These are phyloP conservation scores for Parazoanthus atlanticus DNA, from an alignment of 92 coral and sea anemone species.

Conservation along the genomic window DNA sequence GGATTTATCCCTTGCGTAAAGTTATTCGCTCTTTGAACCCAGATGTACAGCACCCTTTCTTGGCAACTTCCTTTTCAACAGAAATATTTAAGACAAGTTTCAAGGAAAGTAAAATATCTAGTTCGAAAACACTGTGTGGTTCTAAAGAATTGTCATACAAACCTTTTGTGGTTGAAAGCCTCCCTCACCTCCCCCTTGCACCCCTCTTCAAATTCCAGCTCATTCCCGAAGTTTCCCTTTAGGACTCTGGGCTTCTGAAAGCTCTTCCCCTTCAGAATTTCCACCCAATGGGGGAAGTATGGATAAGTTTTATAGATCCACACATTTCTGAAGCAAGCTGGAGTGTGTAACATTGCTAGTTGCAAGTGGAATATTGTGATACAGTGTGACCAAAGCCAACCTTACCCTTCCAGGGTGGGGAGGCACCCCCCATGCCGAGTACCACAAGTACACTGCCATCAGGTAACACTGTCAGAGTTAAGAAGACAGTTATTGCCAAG, in stretches of 20 bases:
- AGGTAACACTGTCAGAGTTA: constrained; percentile 86
- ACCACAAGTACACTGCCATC: constrained; percentile 87
- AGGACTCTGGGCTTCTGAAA: neutral
- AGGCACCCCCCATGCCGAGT: constrained; percentile 98
- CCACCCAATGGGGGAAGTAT: neutral
- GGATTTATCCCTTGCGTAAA: too few relatives aligned
- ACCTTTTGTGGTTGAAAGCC: neutral
- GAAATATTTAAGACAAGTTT: too few relatives aligned
- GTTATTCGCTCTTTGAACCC: too few relatives aligned
- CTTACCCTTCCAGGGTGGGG: constrained; percentile 67
- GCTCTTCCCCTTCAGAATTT: neutral
- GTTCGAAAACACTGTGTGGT: too few relatives aligned
- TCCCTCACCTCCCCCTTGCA: neutral
- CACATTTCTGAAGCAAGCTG: neutral
- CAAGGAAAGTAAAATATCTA: too few relatives aligned
- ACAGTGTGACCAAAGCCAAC: neutral
- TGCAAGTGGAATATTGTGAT: neutral
- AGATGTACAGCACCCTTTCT: too few relatives aligned
- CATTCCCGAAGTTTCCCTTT: too few relatives aligned
- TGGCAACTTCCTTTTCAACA: too few relatives aligned
- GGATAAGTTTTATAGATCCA: neutral
- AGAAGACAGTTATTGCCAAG: constrained; percentile 81
- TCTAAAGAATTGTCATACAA: too few relatives aligned
- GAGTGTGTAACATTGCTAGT: neutral
- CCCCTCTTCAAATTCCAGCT: neutral